Conservation (phyloP, 2,888 invertebrate species). For the Seira sanloemensis region DNA sequence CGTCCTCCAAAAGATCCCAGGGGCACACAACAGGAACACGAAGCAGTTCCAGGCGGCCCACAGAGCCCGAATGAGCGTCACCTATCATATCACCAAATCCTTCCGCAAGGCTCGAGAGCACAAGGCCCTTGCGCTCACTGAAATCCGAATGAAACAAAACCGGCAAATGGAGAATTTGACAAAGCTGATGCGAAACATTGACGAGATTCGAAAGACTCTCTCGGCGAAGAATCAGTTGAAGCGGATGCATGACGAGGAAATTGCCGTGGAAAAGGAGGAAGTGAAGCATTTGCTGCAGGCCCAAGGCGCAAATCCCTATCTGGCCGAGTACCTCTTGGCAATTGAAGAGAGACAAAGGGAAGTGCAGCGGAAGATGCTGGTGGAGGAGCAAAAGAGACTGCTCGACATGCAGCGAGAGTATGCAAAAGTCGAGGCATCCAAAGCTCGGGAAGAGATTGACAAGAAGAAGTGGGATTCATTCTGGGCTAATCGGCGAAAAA, state of each 20-base stretch:
- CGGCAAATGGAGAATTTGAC: slow-evolving; percentile 48
- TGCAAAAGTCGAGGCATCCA: slow-evolving; percentile 39
- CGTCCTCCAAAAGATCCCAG: slow-evolving; percentile 21
- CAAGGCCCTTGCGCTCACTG: slow-evolving; percentile 29
- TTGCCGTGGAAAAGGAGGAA: slow-evolving; percentile 33
- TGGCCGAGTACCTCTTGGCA: slow-evolving; percentile 57
- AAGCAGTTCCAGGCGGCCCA: neutral
- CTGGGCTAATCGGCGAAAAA: slow-evolving; percentile 53
- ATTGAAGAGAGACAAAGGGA: slow-evolving; percentile 45
- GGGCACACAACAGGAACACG: neutral
- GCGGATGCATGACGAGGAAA: slow-evolving; percentile 34
- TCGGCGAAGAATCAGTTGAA: slow-evolving; percentile 29
- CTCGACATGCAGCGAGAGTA: slow-evolving; percentile 52
- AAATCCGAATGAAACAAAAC: slow-evolving; percentile 32
- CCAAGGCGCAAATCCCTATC: slow-evolving; percentile 66
- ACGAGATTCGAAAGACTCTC: slow-evolving; percentile 49
- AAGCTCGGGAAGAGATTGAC: slow-evolving; percentile 36
- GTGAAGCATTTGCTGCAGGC: slow-evolving; percentile 39
- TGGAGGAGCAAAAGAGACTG: slow-evolving; percentile 45
- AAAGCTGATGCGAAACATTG: slow-evolving; percentile 49
- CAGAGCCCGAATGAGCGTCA: slow-evolving; percentile 34
- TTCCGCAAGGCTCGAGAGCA: slow-evolving; percentile 27
- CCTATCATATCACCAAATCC: slow-evolving; percentile 46
- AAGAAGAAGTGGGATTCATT: slow-evolving; percentile 60
- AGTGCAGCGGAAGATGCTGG: slow-evolving; percentile 57